Percentiles rank a stretch among this genome's conserved stretches.
These are phyloP conservation scores for Phaethon lepturus DNA, from an alignment of 2,113 vertebrate genomes.

Conservation along the genomic window DNA sequence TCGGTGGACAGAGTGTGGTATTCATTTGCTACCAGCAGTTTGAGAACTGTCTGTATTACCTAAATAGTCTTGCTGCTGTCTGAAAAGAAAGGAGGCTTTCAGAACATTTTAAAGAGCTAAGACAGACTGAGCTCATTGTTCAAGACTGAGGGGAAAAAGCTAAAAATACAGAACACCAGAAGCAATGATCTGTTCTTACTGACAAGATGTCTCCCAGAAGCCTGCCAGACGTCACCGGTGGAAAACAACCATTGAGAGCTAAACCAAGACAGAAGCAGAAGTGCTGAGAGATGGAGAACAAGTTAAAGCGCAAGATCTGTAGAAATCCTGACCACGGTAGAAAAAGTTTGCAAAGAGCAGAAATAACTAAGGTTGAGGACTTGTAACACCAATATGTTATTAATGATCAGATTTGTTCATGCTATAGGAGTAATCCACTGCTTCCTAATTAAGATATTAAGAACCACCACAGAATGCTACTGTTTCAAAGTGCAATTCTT, in stretches of 20 bases:
- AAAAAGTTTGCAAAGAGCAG: not conserved
- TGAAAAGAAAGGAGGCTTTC: not conserved
- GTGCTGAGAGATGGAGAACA: not conserved
- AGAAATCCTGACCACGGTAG: not conserved
- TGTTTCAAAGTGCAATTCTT: not conserved
- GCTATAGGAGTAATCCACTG: not conserved
- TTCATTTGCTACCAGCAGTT: not conserved
- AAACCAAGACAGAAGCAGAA: not conserved
- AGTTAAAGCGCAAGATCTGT: not conserved
- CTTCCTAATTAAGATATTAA: not conserved
- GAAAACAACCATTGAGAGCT: not conserved
- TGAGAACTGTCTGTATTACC: not conserved
- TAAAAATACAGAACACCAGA: not conserved
- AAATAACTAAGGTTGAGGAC: not conserved
- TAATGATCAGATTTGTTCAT: not conserved
- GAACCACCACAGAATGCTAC: not conserved
- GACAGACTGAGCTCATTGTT: not conserved
- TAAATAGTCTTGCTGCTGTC: not conserved
- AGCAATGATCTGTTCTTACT: not conserved
- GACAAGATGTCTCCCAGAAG: not conserved
- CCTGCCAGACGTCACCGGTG: not conserved
- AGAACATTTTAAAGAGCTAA: not conserved
- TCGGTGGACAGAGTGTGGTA: not conserved
- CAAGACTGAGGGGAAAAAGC: not conserved
- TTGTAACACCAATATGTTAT: not conserved